Base-by-base conservation (phyloP, 2,797 vertebrate species). In the Darevskia mixta region DNA sequence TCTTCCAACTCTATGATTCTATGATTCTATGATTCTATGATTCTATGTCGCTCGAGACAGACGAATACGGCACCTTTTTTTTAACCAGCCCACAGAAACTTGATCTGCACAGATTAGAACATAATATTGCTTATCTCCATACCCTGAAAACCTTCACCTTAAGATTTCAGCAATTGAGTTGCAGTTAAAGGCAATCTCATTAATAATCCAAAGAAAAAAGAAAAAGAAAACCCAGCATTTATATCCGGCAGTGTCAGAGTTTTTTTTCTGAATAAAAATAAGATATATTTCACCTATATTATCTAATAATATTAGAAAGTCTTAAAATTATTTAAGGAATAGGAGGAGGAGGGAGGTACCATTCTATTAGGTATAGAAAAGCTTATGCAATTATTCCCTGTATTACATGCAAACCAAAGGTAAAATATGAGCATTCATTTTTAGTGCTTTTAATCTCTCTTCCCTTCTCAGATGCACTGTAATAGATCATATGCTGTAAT, bases 371-470 rank as follows among this genome's bases (percentile, higher is more conserved):
- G 79, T 78, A 84, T 32, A 90, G 89, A 85, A 86, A 91, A 86
- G 72, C 71, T 79, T 79, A 89, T 72, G 49, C 82, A 83, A 78
- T n/a, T 27, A 25, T 92, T 94, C 75, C 45, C 76, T 85, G 75
- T 8, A 75, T 84, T 92, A 84, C 29, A 64, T 89, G 69, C 87
- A 89, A 89, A 80, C 49, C 76, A 85, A 86, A 82, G n/a, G 8
- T 90, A 90, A 94, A 92, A 87, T 85, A 89, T 25, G 20, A 94
- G 90, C 90, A 79, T 43, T 38, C 43, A 76, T 92, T 92, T 93
- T 86, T 75, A 89, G 41, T 90, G 58, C 23, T 91, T 86, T 90
- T 82, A 13, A 78, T 89, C 79, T 91, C 58, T 17, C 5, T 80
- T 75, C 80, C 69, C 75, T 90, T 83, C 83, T 91, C 86, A 69